Evolutionary conservation across 2,888 invertebrate genomes (phyloP).

Genomic region (Drosophila quasianomalipes): DNA sequence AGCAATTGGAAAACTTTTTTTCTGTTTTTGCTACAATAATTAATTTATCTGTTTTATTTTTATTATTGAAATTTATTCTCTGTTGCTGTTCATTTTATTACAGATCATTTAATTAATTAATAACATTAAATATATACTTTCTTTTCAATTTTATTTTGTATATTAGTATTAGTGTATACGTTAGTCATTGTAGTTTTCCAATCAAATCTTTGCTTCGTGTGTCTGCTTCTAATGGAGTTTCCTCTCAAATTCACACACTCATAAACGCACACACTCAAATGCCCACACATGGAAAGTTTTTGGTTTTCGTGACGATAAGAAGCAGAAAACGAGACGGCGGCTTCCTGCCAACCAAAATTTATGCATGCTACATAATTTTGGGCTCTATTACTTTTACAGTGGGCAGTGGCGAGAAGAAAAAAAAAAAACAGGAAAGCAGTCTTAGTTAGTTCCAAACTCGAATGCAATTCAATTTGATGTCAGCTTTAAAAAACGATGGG

Average conservation of each 20-base stretch:
- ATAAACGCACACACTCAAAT: conserved; percentile 8
- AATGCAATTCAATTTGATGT: conserved; percentile 79
- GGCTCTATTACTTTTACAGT: conserved; percentile 71
- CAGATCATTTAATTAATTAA: not conserved
- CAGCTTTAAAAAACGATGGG: conserved; percentile 67
- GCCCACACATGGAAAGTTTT: conserved; percentile 65
- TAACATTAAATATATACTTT: not conserved
- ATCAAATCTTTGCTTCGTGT: conserved; percentile 29
- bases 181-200: conserved; percentile 8
- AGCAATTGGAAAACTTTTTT: not conserved
- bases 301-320: conserved; percentile 73
- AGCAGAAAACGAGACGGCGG: conserved; percentile 70
- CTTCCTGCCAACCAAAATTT: conserved; percentile 75
- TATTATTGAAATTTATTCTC: not conserved
- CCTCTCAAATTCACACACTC: conserved; percentile 35
- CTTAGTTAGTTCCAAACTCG: conserved; percentile 50
- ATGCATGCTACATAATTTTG: conserved; percentile 78
- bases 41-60: not conserved
- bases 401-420: conserved; percentile 38
- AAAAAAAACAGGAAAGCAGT: conserved; percentile 8
- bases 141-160: not conserved
- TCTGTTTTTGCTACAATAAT: not conserved
- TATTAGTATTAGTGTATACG: conserved; percentile 14
- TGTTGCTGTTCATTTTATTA: not conserved
- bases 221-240: conserved; percentile 75